Conservation (phyloP, 2,797 vertebrate species). For the Neosalanx taihuensis region DNA sequence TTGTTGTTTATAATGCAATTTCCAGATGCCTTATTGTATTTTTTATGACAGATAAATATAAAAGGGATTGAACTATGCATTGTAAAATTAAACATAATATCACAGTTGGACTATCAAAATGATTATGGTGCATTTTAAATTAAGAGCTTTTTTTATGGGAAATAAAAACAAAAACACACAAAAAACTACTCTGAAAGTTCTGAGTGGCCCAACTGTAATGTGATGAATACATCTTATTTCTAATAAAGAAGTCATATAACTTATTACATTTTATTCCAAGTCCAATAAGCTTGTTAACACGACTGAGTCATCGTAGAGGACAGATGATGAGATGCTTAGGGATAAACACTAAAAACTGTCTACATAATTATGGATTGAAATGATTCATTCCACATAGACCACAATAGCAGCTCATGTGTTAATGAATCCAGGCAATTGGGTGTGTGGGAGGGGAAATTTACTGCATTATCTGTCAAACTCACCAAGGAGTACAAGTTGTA, state of each 20-base stretch:
- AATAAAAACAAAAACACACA: not conserved
- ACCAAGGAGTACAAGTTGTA: slow-evolving; percentile 4
- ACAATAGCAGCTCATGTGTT: not conserved
- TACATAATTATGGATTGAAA: too few relatives aligned
- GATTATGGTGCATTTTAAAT: slow-evolving; percentile 9
- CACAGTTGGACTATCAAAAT: slow-evolving; percentile 40
- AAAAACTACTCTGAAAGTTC: not conserved
- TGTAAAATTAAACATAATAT: slow-evolving; percentile 24
- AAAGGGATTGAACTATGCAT: slow-evolving; percentile 2
- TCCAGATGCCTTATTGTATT: not conserved
- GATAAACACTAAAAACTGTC: too few relatives aligned
- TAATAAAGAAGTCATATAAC: too few relatives aligned
- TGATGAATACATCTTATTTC: too few relatives aligned
- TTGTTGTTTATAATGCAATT: slow-evolving; percentile 37
- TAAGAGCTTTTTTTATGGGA: not conserved
- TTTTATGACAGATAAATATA: slow-evolving; percentile 8
- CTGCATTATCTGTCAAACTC: not conserved
- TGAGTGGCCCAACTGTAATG: not conserved
- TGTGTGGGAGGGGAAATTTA: not conserved
- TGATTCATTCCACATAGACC: too few relatives aligned
- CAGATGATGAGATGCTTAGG: too few relatives aligned
- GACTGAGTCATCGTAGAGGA: not conserved
- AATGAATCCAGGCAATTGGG: not conserved
- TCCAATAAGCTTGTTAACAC: not conserved
- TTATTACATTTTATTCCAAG: too few relatives aligned